Evolutionary conservation across 2,113 vertebrate species (phyloP).

Genomic region (Ailurus styani): DNA sequence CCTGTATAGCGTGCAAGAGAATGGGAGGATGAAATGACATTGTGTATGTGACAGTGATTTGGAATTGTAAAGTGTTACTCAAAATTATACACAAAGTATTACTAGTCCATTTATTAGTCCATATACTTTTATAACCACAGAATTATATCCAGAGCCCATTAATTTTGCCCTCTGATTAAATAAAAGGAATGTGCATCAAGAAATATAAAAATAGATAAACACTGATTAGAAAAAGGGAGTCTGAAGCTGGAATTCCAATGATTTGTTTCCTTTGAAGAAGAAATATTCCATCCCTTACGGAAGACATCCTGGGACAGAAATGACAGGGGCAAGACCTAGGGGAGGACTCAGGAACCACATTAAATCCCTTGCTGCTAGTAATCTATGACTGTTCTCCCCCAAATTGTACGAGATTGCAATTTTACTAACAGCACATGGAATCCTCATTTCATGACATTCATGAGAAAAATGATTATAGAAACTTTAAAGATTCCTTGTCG

Average conservation of each 20-base stretch:
- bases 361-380: neutral
- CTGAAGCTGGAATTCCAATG: neutral
- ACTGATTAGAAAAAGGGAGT: neutral
- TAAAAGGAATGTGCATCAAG: neutral
- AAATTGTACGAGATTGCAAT: neutral
- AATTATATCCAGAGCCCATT: neutral
- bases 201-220: neutral
- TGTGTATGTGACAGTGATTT: neutral
- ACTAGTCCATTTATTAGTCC: neutral
- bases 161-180: neutral
- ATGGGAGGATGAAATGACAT: neutral
- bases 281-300: neutral
- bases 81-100: neutral
- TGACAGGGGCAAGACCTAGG: neutral
- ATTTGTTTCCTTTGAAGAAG: neutral
- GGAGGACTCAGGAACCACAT: neutral
- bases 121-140: neutral
- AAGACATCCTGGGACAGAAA: neutral
- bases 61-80: neutral
- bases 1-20: neutral
- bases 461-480: neutral
- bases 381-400: neutral
- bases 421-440: neutral
- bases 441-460: neutral
- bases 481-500: neutral